Conservation (phyloP, 2,113 vertebrate species). For the Nothoprocta pentlandii region DNA sequence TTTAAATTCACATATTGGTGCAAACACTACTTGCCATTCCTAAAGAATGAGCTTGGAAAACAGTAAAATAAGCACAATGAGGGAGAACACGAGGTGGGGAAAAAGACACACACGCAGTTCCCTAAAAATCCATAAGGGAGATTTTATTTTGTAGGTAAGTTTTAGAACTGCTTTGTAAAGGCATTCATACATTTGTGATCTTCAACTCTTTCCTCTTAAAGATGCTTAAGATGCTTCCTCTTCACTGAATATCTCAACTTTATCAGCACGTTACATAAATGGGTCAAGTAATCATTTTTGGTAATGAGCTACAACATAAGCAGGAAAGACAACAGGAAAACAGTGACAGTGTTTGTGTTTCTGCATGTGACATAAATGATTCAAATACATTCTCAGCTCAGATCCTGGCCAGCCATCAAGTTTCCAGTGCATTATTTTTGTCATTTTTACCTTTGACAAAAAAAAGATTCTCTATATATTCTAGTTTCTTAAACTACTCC, state of each 20-base stretch:
- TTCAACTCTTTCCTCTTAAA: background rate
- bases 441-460: background rate
- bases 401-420: background rate
- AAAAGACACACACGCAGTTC: background rate
- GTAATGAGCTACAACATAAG: background rate
- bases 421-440: background rate
- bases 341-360: background rate
- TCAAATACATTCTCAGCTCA: background rate
- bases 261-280: background rate
- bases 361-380: background rate
- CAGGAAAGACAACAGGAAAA: background rate
- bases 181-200: background rate
- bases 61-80: background rate
- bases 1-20: background rate
- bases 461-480: background rate
- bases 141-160: background rate
- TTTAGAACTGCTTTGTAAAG: background rate
- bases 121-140: background rate
- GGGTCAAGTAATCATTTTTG: background rate
- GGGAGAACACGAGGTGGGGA: background rate
- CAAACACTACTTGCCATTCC: constrained; percentile 11
- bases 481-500: background rate
- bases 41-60: background rate
- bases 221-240: background rate
- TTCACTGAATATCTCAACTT: background rate